Evolutionary conservation across 2,797 vertebrate genomes (phyloP), one percentile per base, ranked within the genome.

Genomic region (Tachyglossus aculeatus): DNA sequence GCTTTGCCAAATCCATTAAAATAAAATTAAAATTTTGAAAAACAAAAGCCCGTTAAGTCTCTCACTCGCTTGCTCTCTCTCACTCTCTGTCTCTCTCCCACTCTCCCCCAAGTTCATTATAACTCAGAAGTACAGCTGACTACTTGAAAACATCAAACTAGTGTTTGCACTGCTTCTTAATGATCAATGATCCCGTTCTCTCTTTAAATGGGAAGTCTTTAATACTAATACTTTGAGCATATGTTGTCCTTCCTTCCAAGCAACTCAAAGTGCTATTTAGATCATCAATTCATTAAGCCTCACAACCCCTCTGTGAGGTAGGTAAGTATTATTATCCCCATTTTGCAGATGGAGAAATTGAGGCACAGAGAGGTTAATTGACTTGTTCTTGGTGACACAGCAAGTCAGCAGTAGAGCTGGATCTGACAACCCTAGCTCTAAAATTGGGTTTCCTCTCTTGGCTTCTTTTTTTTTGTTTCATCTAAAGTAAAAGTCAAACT

Each of bases 291-390:
- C 45, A 48, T 14, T 27, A 48, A 27, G 58, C 71, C 67, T 77
- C 67, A 56, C 56, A 44, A 68, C 53, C 37, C 50, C 66, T 53
- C 63, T 76, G 65, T 87, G 80, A 87, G 85, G 80, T 87, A 87
- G 85, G 80, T 83, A 74, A 76, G 57, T 76, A 81, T 37, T 71
- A 68, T 4, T 47, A 61, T 74, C 71, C 62, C 53, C 76, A 74
- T 64, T 78, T 76, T 73, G 38, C 37, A 76, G 53, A 41, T 71
- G 68, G 66, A 87, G 71, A 74, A 78, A 80, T 45, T 32, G 82
- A 80, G 80, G 71, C 78, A 78, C 32, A 45, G 60, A 66, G 62
- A 78, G 33, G 53, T 27, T 3, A 36, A 50, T 67, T 61, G 22
- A 74, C 50, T 58, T 71, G 34, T 50, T 68, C 19, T 60, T 18